Base-by-base conservation (phyloP, 2,797 vertebrate species). In the Diceros bicornis region DNA sequence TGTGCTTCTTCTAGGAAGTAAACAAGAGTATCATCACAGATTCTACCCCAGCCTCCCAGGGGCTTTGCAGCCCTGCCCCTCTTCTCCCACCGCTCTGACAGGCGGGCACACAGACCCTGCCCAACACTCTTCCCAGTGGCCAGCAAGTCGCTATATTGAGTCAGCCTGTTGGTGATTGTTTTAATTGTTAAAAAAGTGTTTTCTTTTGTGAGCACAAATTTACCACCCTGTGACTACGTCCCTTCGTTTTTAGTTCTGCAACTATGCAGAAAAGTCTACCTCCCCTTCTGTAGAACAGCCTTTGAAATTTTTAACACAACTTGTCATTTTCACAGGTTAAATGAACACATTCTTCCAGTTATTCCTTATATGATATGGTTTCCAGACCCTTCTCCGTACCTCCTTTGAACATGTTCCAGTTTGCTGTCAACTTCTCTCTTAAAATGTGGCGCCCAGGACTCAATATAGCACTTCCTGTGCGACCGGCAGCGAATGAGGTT, bases 391-490 rank as follows among this genome's bases (percentile, higher is more conserved):
- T 96, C 77, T 47, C 75, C 29, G 3, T 89, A 16, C 44, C 20
- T 93, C 74, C 89, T 96, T 96, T 92, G 96, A 97, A 96, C 61
- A 44, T 3, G 71, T 86, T 96, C 89, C 97, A 98, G 69, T 94
- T 94, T 47, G 34, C 95, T 92, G 95, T 97, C 95, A 98, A 89
- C 72, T 77, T 95, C n/a, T 32, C 79, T 93, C 64, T 86, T 96
- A 92, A 96, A 97, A 95, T 74, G 61, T 82, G 66, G 71, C 88
- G 71, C 86, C 74, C 44, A 69, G 86, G 86, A 88, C 79, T 94
- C 75, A 41, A 41, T 10, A 37, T 13, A 92, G 89, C 71, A 85
- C 95, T 89, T 96, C 83, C 96, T 66, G 4, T 21, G 55, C 82
- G 52, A 93, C 74, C 27, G 0, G 85, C 44, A 29, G 77, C 1